Evolutionary conservation across 2,797 vertebrate species (phyloP), one percentile per base, ranked within the genome.

Genomic region (Champsocephalus esox): DNA sequence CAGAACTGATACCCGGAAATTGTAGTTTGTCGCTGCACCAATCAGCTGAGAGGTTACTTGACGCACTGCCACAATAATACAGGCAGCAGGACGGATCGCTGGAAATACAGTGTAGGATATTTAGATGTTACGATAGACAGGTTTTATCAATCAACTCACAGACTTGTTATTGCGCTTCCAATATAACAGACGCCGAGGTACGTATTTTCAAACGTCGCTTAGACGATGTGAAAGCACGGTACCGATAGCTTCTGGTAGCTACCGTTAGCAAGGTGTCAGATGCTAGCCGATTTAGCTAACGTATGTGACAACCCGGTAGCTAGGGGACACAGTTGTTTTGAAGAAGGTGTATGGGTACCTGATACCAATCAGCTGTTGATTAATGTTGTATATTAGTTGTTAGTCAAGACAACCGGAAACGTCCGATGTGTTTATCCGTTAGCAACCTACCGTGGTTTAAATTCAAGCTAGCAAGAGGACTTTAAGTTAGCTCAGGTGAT

Each of bases 31-130:
- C 24, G 43, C 28, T 66, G 32, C 12, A 84, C 92, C 92, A 92
- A 92, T 93, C 89, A 91, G 75, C 52, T 70, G 19, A 1, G 59
- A 74, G 75, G 17, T 75, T 90, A 84, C 69, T 85, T 2, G 12
- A 92, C 70, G 64, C 68, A 65, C 75, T 58, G 61, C 67, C 73
- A 19, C 75, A 86, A 89, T 84, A 91, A 75, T n/a, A 86, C 59
- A 80, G 45, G 9, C 66, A 82, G 68, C 71, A 48, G 70, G 57
- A 66, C 41, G 55, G 61, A 45, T 67, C 28, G 6, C 14, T 32
- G 12, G 21, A 45, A 58, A 38, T 1, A 49, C 57, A 38, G 64
- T 21, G 56, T n/a, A 4, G 49, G 51, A 54, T 64, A 49, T 64
- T 70, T 74, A 8, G 9, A n/a, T 70, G 71, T 32, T 64, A 43